A percentile compares a stretch with the other conserved stretches of the same genome.
Conservation (phyloP, 1,140 invertebrate genomes). For the Psilanteris sp. region DNA sequence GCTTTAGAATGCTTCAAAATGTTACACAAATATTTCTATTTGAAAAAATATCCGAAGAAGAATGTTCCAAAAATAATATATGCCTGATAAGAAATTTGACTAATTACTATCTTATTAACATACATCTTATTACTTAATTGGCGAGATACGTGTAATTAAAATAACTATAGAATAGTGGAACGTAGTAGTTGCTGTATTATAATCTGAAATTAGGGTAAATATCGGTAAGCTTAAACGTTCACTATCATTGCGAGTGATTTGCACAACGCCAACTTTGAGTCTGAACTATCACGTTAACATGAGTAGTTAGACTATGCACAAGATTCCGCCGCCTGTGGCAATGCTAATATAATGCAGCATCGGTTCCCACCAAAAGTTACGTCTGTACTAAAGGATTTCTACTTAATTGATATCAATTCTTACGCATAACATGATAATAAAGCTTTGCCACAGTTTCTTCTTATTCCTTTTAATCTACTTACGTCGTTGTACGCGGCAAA, state of each 20-base stretch:
- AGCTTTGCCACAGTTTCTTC: constrained; percentile 16
- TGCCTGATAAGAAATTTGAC: too few relatives aligned
- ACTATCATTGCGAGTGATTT: constrained; percentile 53
- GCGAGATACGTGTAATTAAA: constrained; percentile 16
- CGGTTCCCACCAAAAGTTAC: constrained; percentile 43
- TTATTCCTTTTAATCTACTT: too few relatives aligned
- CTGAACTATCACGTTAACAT: constrained; percentile 56
- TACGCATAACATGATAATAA: constrained; percentile 35
- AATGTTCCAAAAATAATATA: too few relatives aligned
- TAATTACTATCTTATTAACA: too few relatives aligned
- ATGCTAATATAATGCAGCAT: constrained; percentile 55
- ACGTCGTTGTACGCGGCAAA: too few relatives aligned
- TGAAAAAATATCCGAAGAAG: too few relatives aligned
- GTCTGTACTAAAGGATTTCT: constrained; percentile 51
- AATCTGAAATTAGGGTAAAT: constrained; percentile 44
- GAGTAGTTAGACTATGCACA: constrained; percentile 43
- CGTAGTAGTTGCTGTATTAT: constrained; percentile 13
- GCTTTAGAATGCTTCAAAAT: too few relatives aligned
- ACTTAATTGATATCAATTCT: constrained; percentile 55
- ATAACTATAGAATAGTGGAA: background rate
- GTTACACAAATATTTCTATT: too few relatives aligned
- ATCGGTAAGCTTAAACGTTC: constrained; percentile 49
- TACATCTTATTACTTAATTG: background rate
- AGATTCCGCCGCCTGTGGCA: constrained; percentile 49
- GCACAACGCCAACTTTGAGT: constrained; percentile 55